Base-by-base conservation (phyloP, 1,140 invertebrate genomes). In the Dinoponera quadriceps region DNA sequence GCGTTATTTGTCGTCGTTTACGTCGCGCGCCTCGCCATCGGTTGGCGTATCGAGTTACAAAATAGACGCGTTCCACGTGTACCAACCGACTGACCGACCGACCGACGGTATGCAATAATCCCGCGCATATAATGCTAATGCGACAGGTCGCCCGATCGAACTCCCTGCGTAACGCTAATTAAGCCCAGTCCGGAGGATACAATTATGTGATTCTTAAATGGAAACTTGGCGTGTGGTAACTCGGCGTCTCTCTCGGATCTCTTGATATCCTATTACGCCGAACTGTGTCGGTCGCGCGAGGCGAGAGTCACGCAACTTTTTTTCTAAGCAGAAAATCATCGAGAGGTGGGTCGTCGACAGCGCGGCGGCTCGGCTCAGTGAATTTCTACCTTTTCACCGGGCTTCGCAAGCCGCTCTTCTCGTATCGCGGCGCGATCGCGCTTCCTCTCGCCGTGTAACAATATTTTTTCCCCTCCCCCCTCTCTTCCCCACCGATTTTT, bases 171-270 rank as follows among this genome's bases (percentile, higher is more conserved):
- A 77, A 77, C 48, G 27, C 60, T 66, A 51, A 77, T 77, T 77
- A 55, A 66, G 27, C 73, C 16, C 27, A n/a, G 29, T 77, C 59
- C 60, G 44, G 60, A 22, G 60, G 44, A 65, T 38, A 77, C 73
- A 77, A 77, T 77, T 66, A 77, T 66, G 48, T 54, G 73, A 75
- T 66, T 77, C 73, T 66, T 77, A 77, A 77, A 77, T 77, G 73
- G 73, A 77, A 77, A 66, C 73, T 3, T 54, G 60, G 73, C 44
- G 48, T 77, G 73, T 77, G 44, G 73, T 77, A 77, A 77, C 65
- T 66, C 54, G 14, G 73, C 73, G 27, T 77, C 73, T 63, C 9
- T 75, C 73, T 65, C 11, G 44, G 51, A 44, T 77, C 66, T 77
- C 73, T 77, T 25, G 73, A 77, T 66, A 63, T 65, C 73, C 73